Evolutionary conservation across 2,797 vertebrate species (phyloP).

Genomic region (Acomys russatus): DNA sequence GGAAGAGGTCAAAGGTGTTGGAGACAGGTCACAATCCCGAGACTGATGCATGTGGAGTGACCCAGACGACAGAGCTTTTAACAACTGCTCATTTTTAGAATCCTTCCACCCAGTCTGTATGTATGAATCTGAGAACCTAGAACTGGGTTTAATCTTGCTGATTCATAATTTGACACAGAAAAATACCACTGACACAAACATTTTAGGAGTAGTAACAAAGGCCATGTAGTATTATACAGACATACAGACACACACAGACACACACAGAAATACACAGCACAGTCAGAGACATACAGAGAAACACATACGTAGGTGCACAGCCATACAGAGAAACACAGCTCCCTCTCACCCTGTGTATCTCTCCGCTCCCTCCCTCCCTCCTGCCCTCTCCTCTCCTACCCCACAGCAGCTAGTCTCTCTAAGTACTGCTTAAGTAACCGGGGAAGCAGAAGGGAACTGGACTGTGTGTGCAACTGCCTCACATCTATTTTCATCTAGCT

Average conservation of each 20-base stretch:
- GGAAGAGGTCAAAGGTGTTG: background rate
- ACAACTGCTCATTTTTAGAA: background rate
- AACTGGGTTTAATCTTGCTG: background rate
- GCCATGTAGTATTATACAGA: background rate
- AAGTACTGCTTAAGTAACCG: background rate
- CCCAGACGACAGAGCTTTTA: background rate
- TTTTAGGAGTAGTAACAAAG: conserved; percentile 34
- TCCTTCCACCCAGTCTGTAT: background rate
- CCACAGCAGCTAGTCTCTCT: background rate
- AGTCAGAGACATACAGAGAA: background rate
- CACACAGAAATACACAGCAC: background rate
- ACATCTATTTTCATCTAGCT: conserved; percentile 10
- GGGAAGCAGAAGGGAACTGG: background rate
- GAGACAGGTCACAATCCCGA: background rate
- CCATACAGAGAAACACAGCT: background rate
- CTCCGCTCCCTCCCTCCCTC: background rate
- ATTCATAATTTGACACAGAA: conserved; percentile 6
- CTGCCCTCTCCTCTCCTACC: too few relatives aligned
- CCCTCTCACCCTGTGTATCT: background rate
- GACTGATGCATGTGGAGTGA: background rate
- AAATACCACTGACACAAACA: background rate
- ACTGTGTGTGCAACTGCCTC: background rate
- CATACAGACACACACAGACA: background rate
- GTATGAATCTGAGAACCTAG: background rate
- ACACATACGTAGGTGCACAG: background rate